Percentiles rank a stretch among this genome's conserved stretches.
These are phyloP conservation scores for Podarcis cretensis DNA, from an alignment of 2,113 vertebrate species.

Conservation along the genomic window DNA sequence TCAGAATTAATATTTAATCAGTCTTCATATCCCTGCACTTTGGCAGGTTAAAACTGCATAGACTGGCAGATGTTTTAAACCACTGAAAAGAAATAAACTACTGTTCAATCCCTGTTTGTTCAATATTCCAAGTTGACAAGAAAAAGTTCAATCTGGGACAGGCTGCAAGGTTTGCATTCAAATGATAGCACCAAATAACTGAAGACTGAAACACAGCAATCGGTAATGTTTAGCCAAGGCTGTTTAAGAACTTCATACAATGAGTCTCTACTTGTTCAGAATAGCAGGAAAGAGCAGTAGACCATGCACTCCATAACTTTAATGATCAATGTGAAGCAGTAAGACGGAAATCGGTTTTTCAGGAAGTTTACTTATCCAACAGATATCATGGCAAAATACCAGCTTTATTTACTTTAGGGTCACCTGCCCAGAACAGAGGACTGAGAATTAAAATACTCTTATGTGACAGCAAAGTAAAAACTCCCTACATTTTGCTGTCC, in stretches of 20 bases:
- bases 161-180: conserved; percentile 30
- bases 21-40: conserved; percentile 27
- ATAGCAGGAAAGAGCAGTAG: conserved; percentile 10
- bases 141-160: conserved; percentile 28
- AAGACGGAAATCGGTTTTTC: conserved; percentile 22
- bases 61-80: conserved; percentile 34
- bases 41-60: conserved; percentile 50
- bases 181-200: conserved; percentile 42
- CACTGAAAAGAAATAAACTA: conserved; percentile 53
- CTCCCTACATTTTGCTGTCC: not conserved
- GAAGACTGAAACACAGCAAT: conserved; percentile 40
- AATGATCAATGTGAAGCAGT: conserved; percentile 7
- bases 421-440: not conserved
- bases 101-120: conserved; percentile 51
- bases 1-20: conserved; percentile 61
- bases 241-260: conserved; percentile 38
- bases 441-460: not conserved
- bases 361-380: not conserved
- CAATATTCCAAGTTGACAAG: conserved; percentile 48
- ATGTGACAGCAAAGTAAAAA: not conserved
- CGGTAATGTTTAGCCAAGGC: conserved; percentile 32
- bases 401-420: not conserved
- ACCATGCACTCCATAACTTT: conserved; percentile 18
- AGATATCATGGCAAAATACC: not conserved
- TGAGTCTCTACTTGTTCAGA: conserved; percentile 31